Percentiles rank a stretch among this genome's conserved stretches.
These are phyloP conservation scores for Pelosia muscerda DNA, from an alignment of 2,888 invertebrate species.

Conservation along the genomic window DNA sequence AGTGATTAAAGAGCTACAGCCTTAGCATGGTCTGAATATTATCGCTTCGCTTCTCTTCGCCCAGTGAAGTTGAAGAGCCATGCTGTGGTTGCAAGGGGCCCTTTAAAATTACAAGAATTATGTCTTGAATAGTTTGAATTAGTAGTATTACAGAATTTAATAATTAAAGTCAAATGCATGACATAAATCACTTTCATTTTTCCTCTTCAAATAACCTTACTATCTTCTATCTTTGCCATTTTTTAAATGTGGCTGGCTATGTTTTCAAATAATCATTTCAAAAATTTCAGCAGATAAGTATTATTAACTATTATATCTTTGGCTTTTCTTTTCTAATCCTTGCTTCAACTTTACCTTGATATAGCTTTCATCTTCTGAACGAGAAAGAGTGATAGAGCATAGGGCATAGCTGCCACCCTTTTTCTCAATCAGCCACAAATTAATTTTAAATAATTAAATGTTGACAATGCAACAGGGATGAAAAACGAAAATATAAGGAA, in stretches of 20 bases:
- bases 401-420: no score
- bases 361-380: no score
- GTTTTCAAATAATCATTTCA: neutral
- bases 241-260: neutral
- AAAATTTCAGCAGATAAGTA: slow-evolving; percentile 11
- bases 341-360: neutral
- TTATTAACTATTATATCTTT: slow-evolving; percentile 14
- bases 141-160: neutral
- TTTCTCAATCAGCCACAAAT: no score
- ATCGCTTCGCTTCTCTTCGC: no score
- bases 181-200: neutral
- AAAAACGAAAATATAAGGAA: slow-evolving; percentile 93
- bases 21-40: no score
- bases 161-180: neutral
- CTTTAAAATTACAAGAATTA: no score
- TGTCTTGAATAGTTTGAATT: no score
- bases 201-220: neutral
- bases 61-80: no score
- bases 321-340: neutral
- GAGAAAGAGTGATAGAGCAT: neutral
- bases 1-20: no score
- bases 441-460: no score
- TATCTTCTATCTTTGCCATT: neutral
- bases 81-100: no score
- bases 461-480: slow-evolving; percentile 85